Percentiles rank a stretch among this genome's conserved stretches.
These are phyloP conservation scores for Ametastegia equiseti DNA, from an alignment of 2,888 invertebrate species.

Conservation along the genomic window DNA sequence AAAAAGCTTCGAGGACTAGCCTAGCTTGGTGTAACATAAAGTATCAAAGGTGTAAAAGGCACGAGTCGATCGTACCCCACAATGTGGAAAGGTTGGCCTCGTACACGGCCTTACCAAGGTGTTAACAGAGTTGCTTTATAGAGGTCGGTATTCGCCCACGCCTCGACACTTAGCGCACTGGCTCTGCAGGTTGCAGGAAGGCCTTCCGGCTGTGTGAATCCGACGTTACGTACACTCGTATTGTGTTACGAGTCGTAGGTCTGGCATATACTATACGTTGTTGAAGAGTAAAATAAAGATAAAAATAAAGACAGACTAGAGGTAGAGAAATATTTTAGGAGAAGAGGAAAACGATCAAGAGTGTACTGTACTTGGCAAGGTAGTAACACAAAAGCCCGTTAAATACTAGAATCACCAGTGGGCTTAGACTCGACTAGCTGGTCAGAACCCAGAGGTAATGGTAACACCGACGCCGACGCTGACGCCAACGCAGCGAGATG, in stretches of 20 bases:
- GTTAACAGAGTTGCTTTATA: conserved; percentile 69
- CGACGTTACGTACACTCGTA: conserved; percentile 30
- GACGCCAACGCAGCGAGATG: conserved; percentile 63
- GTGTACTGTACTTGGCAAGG: conserved; percentile 54
- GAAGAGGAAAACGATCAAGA: conserved; percentile 34
- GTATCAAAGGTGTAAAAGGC: conserved; percentile 16
- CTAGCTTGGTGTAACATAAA: too few species aligned
- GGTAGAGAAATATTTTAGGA: conserved; percentile 27
- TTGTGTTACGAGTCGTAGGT: conserved; percentile 33
- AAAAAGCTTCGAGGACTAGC: too few species aligned
- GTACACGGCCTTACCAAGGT: conserved; percentile 55
- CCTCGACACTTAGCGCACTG: conserved; percentile 49
- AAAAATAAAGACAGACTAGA: neutral
- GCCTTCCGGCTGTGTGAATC: conserved; percentile 18
- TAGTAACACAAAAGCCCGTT: conserved; percentile 66
- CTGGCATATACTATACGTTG: too few species aligned
- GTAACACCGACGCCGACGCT: conserved; percentile 8
- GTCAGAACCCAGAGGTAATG: too few species aligned
- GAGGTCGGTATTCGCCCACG: conserved; percentile 62
- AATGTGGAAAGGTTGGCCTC: conserved; percentile 33
- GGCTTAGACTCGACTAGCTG: conserved; percentile 62
- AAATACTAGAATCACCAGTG: conserved; percentile 69
- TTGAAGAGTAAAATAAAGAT: neutral
- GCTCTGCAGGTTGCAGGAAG: neutral
- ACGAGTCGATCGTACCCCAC: neutral